Conservation (phyloP, 2,797 vertebrate genomes). For the Etheostoma nigrum region DNA sequence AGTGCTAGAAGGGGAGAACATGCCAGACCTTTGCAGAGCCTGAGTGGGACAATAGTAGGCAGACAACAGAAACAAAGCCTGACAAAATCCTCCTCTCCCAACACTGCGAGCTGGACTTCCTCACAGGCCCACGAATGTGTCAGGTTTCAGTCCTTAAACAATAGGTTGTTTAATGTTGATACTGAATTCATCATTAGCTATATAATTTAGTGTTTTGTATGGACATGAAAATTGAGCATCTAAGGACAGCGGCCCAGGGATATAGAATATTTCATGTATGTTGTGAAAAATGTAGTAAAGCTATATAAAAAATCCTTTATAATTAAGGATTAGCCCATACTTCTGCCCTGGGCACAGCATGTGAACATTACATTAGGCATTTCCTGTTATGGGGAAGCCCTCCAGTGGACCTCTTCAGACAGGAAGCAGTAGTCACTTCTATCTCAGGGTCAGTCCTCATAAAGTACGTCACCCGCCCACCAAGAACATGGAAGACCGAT, state of each 20-base stretch:
- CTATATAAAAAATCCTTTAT: constrained; percentile 27
- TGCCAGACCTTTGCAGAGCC: constrained; percentile 43
- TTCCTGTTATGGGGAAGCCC: constrained; percentile 74
- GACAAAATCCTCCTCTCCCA: constrained; percentile 46
- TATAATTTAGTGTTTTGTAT: constrained; percentile 12
- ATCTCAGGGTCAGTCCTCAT: constrained; percentile 63
- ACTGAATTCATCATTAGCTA: background rate
- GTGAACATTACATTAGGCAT: constrained; percentile 70
- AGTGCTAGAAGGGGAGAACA: constrained; percentile 32
- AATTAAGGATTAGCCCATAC: constrained; percentile 30
- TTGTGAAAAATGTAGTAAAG: constrained; percentile 26
- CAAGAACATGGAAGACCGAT: constrained; percentile 26
- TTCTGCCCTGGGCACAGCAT: constrained; percentile 42
- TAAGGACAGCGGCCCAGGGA: background rate
- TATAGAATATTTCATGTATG: background rate
- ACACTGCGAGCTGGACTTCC: constrained; percentile 27
- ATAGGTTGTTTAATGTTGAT: constrained; percentile 16
- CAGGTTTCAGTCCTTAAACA: constrained; percentile 19
- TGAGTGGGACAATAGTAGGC: constrained; percentile 46
- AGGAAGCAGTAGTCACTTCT: constrained; percentile 69
- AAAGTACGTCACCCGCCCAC: constrained; percentile 50
- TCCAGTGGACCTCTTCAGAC: constrained; percentile 42
- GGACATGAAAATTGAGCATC: background rate
- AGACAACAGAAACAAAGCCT: constrained; percentile 59
- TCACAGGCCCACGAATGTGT: constrained; percentile 10